phyloP scores from a whole-genome alignment of 2,888 invertebrate species.

The Suillia variegata region DNA sequence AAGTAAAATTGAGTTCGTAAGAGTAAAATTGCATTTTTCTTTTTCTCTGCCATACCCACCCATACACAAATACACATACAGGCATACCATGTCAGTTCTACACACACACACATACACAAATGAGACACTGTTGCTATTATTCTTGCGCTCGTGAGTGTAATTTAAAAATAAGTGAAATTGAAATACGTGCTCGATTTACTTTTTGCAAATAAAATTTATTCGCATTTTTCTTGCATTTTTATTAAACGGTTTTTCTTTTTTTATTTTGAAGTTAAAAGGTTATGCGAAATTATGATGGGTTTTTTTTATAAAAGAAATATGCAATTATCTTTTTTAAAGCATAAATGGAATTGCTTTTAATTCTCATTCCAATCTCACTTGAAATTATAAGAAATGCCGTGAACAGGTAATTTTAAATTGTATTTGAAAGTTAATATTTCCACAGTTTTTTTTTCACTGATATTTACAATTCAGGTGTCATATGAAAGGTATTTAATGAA shows the following conservation, averaged over 20 bases:
- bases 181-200: conserved; percentile 4
- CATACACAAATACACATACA: neutral
- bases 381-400: too few species aligned
- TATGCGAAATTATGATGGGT: neutral
- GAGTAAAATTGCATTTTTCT: neutral
- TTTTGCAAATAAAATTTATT: neutral
- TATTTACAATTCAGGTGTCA: too few species aligned
- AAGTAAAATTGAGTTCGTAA: neutral
- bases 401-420: too few species aligned
- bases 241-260: neutral
- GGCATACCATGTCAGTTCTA: neutral
- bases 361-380: neutral
- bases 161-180: conserved; percentile 4
- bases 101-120: neutral
- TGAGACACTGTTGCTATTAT: neutral
- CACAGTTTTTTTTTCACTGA: too few species aligned
- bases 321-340: neutral
- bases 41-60: too few species aligned
- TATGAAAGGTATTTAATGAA: too few species aligned
- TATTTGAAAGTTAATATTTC: too few species aligned
- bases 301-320: too few species aligned
- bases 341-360: neutral
- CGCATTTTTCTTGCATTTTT: too few species aligned
- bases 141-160: neutral
- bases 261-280: neutral